Conservation (phyloP, 1,140 invertebrate species). For the Papilio glaucus region DNA sequence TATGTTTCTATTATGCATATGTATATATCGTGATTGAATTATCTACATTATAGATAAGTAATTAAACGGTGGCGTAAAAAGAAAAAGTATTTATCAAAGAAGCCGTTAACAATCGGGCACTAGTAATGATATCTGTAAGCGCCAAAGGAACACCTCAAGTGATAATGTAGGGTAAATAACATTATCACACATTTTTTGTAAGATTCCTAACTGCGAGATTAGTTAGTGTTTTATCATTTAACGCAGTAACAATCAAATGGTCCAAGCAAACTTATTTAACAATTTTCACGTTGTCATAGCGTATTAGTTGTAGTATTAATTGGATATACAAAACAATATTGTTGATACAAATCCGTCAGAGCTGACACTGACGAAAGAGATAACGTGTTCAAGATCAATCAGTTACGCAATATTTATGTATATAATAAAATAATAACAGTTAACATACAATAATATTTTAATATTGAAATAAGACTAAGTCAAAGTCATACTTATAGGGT, state of each 20-base stretch:
- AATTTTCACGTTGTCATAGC: neutral
- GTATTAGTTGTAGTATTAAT: too few relatives aligned
- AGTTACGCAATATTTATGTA: conserved; percentile 1
- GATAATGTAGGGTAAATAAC: conserved; percentile 5
- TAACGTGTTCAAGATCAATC: conserved; percentile 9
- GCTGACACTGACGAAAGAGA: neutral
- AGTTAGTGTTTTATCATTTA: conserved; percentile 19
- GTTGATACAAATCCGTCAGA: neutral
- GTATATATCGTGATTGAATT: neutral
- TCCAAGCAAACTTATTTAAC: neutral
- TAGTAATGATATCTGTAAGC: conserved; percentile 5
- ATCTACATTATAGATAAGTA: neutral
- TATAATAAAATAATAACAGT: neutral
- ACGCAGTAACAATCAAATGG: neutral
- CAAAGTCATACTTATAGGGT: too few relatives aligned
- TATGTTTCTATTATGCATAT: neutral
- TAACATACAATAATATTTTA: conserved; percentile 9
- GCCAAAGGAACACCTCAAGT: conserved; percentile 9
- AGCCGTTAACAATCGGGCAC: neutral
- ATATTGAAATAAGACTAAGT: neutral
- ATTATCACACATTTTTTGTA: conserved; percentile 17
- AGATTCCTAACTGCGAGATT: conserved; percentile 11
- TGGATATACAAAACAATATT: neutral
- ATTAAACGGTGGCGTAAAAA: neutral
- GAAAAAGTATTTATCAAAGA: neutral